Evolutionary conservation across 1,140 invertebrate genomes (phyloP).

Genomic region (Euura lappo): DNA sequence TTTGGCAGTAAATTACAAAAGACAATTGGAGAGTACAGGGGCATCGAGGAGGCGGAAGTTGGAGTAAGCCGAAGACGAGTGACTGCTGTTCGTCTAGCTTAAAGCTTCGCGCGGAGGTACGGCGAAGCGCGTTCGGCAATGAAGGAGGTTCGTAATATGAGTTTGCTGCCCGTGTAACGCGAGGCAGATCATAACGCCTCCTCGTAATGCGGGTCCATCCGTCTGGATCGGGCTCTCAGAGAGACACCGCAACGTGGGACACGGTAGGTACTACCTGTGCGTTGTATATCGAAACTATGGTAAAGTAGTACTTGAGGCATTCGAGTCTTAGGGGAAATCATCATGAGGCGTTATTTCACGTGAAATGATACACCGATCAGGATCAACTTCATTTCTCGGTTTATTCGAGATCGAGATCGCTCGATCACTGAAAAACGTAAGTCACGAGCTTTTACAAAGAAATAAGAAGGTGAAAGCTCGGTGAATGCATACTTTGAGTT

Average conservation of each 20-base stretch:
- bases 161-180: slow-evolving; percentile 10
- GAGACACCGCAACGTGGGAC: neutral
- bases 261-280: neutral
- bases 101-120: slow-evolving; percentile 25
- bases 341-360: slow-evolving; percentile 33
- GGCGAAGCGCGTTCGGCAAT: neutral
- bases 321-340: neutral
- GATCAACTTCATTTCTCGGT: too few relatives aligned
- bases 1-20: slow-evolving; percentile 4
- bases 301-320: neutral
- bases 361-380: slow-evolving; percentile 19
- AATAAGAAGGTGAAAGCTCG: too few relatives aligned
- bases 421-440: too few relatives aligned
- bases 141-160: slow-evolving; percentile 2
- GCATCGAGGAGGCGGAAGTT: neutral
- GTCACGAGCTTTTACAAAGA: too few relatives aligned
- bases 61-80: slow-evolving; percentile 6
- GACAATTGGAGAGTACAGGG: neutral
- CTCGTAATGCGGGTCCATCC: slow-evolving; percentile 37
- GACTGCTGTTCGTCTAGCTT: slow-evolving; percentile 40
- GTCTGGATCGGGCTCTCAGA: slow-evolving; percentile 34
- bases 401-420: too few relatives aligned
- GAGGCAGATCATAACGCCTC: slow-evolving; percentile 40
- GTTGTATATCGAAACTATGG: neutral
- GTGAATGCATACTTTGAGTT: too few relatives aligned